A percentile compares a stretch with the other conserved stretches of the same genome.
Conservation (phyloP, 2,113 vertebrate genomes). For the Microcebus murinus region DNA sequence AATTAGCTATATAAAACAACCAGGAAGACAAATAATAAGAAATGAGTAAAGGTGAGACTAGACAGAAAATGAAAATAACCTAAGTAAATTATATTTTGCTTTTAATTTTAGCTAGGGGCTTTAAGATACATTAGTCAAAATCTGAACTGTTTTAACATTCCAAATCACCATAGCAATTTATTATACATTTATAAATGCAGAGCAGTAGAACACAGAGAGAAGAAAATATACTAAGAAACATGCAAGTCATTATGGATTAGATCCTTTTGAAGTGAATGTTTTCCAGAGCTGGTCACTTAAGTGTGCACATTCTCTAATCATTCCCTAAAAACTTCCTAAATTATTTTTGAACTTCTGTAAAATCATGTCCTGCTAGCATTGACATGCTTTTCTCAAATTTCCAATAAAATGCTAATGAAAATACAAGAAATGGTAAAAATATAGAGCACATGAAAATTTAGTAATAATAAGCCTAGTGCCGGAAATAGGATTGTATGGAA, state of each 20-base stretch:
- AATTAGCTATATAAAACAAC: not conserved
- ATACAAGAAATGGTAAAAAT: not conserved
- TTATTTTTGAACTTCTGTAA: not conserved
- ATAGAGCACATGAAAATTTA: not conserved
- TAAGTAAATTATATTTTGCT: conserved; percentile 26
- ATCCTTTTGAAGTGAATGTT: not conserved
- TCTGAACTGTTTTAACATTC: not conserved
- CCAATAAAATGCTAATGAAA: not conserved
- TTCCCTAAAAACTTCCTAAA: not conserved
- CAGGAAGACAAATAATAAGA: conserved; percentile 18
- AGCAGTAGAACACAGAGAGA: not conserved
- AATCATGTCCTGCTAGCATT: not conserved
- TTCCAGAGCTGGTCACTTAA: not conserved
- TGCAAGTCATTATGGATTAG: not conserved
- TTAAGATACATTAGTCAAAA: not conserved
- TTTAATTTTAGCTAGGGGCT: not conserved
- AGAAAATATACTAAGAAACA: not conserved
- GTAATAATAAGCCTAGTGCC: not conserved
- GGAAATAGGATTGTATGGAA: not conserved
- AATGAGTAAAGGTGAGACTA: conserved; percentile 1
- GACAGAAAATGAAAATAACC: conserved; percentile 24
- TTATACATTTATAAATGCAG: not conserved
- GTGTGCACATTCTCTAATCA: too few relatives aligned
- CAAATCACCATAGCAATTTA: not conserved
- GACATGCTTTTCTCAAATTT: not conserved